Percentiles rank a stretch among this genome's conserved stretches.
phyloP scores from a whole-genome alignment of 1,140 invertebrate genomes.

The Diorhabda carinulata region DNA sequence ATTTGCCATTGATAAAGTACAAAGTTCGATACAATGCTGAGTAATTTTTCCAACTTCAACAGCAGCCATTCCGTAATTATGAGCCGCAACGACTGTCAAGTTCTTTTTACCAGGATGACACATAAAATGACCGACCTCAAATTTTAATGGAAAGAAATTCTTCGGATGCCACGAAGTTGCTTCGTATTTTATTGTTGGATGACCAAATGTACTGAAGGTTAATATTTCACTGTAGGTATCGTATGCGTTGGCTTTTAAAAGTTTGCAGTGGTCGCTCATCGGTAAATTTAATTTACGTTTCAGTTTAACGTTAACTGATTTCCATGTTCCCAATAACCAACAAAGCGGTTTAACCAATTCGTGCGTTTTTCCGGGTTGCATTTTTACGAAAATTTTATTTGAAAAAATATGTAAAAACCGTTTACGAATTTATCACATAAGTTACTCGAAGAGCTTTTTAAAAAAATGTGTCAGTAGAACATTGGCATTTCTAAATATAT shows the following conservation, averaged over 20 bases:
- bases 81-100: neutral
- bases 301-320: neutral
- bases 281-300: neutral
- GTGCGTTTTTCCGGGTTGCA: neutral
- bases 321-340: neutral
- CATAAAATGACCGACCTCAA: neutral
- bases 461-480: no score
- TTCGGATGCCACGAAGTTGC: neutral
- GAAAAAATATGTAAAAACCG: neutral
- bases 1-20: neutral
- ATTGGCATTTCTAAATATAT: no score
- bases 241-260: neutral
- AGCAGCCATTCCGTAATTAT: neutral
- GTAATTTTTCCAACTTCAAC: neutral
- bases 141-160: neutral
- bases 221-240: neutral
- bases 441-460: no score
- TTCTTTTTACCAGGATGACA: neutral
- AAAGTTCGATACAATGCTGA: neutral
- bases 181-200: neutral
- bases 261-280: neutral
- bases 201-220: neutral
- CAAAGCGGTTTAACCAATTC: neutral
- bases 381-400: neutral
- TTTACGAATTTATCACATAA: no score